Evolutionary conservation across 2,888 invertebrate species (phyloP), one percentile per base, ranked within the genome.

Genomic region (Mylabris sibirica): DNA sequence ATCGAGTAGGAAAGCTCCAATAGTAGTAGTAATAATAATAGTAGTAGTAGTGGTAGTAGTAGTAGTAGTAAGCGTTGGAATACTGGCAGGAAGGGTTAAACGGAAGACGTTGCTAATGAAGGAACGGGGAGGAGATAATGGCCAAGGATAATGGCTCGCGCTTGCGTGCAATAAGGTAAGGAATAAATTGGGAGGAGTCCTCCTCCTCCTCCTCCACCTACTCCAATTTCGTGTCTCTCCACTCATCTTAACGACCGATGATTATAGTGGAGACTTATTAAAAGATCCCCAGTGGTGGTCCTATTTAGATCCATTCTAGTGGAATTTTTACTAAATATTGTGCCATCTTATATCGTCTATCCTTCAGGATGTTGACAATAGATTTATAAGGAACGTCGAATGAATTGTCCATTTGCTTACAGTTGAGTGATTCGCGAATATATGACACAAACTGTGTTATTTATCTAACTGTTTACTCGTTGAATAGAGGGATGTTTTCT

Each of bases 111-210:
- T 79, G 73, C 82, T 83, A 83, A 83, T 83, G 83, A 83, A 81
- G 79, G 78, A 80, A 81, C 61, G 80, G 83, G 79, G 82, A 83
- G 83, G 83, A 83, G 82, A 83, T 82, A 83, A 83, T 82, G 80
- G 80, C 77, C 79, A 79, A 80, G 80, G 80, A 82, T 83, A 83
- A 83, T 83, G 83, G 82, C 80, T 79, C 82, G 82, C 82, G 81
- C 78, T 79, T 82, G 82, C 83, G 83, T 82, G 72, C 70, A 76
- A 74, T 72, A 66, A n/a, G 65, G 53, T 53, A 70, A 73, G 69
- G 69, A 75, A 67, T 72, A 73, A 70, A 72, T 72, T 72, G 79
- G 81, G 80, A 79, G 80, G 80, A 81, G 80, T 76, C 68, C 65
- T 70, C 70, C 62, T 64, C 65, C n/a, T 14, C n/a, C n/a, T 41